Conservation (phyloP, 2,113 vertebrate species). For the Cololabis saira region DNA sequence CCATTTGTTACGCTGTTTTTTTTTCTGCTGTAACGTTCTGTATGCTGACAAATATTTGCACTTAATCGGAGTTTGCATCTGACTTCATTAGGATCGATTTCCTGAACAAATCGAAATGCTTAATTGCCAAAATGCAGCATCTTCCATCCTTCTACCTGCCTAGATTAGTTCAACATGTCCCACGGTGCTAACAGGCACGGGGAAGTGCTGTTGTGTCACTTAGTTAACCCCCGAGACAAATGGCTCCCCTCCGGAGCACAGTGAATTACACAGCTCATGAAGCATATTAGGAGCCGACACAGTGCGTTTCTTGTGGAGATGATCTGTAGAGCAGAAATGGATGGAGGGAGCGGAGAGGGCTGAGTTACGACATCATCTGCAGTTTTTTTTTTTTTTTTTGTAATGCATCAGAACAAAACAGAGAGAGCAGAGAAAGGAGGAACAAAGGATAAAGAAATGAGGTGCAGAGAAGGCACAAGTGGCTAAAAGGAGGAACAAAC, state of each 20-base stretch:
- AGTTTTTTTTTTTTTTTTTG: constrained; percentile 80
- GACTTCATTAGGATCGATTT: constrained; percentile 64
- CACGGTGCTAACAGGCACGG: constrained; percentile 82
- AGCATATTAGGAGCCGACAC: constrained; percentile 91
- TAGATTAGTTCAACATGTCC: constrained; percentile 74
- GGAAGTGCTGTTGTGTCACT: constrained; percentile 89
- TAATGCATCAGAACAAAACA: constrained; percentile 64
- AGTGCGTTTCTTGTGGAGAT: constrained; percentile 90
- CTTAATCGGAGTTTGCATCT: constrained; percentile 47
- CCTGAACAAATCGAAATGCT: constrained; percentile 56
- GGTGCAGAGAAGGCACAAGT: constrained; percentile 37
- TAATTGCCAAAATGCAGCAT: constrained; percentile 58
- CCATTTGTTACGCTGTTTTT: constrained; percentile 24
- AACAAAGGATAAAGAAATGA: constrained; percentile 41
- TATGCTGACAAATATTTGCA: constrained; percentile 64
- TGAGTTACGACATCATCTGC: constrained; percentile 91
- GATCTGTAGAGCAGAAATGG: constrained; percentile 82
- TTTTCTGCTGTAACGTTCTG: constrained; percentile 46
- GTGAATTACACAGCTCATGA: constrained; percentile 95
- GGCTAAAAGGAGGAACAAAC: constrained; percentile 45
- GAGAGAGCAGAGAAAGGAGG: constrained; percentile 29
- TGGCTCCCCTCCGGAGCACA: constrained; percentile 85
- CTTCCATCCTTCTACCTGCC: constrained; percentile 66
- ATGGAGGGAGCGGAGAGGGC: constrained; percentile 71
- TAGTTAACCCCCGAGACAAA: constrained; percentile 95